Evolutionary conservation across 2,888 invertebrate species (phyloP).

Genomic region (Acleris holmiana): DNA sequence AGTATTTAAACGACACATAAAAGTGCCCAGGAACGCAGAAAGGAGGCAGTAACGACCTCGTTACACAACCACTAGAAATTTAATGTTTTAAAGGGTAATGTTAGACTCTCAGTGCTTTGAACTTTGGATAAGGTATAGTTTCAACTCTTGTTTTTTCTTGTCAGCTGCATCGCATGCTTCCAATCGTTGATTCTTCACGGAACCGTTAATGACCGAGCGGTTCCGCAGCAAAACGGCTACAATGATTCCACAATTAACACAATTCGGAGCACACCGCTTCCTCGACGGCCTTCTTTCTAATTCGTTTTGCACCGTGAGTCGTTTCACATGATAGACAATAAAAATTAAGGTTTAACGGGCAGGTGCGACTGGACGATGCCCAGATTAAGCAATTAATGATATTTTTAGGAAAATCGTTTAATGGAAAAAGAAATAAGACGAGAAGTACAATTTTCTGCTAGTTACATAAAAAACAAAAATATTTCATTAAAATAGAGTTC

Average conservation of each 20-base stretch:
- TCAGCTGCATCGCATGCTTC: conserved; percentile 62
- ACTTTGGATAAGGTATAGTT: too few species aligned
- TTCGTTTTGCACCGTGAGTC: conserved; percentile 76
- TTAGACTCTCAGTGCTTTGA: too few species aligned
- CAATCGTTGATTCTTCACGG: conserved; percentile 58
- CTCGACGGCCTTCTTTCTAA: conserved; percentile 76
- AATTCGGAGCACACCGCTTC: conserved; percentile 69
- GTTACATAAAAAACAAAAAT: too few species aligned
- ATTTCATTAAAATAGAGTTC: too few species aligned
- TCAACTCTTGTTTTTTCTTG: conserved; percentile 42
- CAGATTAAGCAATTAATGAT: conserved; percentile 51
- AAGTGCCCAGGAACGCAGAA: too few species aligned
- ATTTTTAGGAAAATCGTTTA: neutral
- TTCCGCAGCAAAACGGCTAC: conserved; percentile 63
- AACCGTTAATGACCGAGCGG: conserved; percentile 64
- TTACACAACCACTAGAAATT: too few species aligned
- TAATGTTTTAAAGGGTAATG: too few species aligned
- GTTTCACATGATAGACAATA: conserved; percentile 64
- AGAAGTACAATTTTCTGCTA: neutral
- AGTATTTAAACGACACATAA: too few species aligned
- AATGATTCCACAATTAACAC: conserved; percentile 74
- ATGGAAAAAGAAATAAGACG: neutral
- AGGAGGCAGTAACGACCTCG: too few species aligned
- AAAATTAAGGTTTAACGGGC: conserved; percentile 64
- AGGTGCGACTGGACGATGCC: conserved; percentile 63